These are phyloP conservation scores for Phataginus tricuspis DNA, from an alignment of 2,797 vertebrate genomes.

Conservation along the genomic window DNA sequence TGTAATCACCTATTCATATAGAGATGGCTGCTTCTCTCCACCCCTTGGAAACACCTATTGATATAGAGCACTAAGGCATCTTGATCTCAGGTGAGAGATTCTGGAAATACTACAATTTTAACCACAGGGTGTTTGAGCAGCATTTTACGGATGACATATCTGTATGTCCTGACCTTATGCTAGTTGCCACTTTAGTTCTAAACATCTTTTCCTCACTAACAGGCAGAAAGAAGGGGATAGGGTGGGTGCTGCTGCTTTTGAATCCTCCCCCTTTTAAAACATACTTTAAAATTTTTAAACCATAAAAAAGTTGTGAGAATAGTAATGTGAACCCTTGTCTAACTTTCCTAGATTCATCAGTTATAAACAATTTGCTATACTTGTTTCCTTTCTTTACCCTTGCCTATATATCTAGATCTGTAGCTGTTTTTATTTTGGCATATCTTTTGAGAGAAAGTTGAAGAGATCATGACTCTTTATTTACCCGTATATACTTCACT, in stretches of 20 bases:
- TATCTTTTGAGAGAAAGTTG: slow-evolving; percentile 8
- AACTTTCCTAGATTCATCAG: not conserved
- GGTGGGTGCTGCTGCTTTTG: not conserved
- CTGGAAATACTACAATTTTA: too few relatives aligned
- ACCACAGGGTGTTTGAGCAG: not conserved
- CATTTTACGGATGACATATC: not conserved
- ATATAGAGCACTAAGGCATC: too few relatives aligned
- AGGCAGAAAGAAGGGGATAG: not conserved
- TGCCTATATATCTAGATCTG: not conserved
- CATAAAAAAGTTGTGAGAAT: not conserved
- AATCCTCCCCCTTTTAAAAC: not conserved
- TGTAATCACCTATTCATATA: too few relatives aligned
- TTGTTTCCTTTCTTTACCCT: not conserved
- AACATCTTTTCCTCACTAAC: not conserved
- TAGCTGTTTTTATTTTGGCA: not conserved
- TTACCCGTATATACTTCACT: not conserved
- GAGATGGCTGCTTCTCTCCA: too few relatives aligned
- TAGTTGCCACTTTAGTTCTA: not conserved
- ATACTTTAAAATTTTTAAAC: slow-evolving; percentile 5
- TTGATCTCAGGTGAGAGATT: too few relatives aligned
- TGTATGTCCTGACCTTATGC: not conserved
- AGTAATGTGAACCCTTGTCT: not conserved
- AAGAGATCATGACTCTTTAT: not conserved
- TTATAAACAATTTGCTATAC: not conserved
- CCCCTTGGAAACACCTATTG: too few relatives aligned